These are phyloP conservation scores for Brachionus koreanus DNA, from an alignment of 1,140 invertebrate genomes.

Conservation along the genomic window DNA sequence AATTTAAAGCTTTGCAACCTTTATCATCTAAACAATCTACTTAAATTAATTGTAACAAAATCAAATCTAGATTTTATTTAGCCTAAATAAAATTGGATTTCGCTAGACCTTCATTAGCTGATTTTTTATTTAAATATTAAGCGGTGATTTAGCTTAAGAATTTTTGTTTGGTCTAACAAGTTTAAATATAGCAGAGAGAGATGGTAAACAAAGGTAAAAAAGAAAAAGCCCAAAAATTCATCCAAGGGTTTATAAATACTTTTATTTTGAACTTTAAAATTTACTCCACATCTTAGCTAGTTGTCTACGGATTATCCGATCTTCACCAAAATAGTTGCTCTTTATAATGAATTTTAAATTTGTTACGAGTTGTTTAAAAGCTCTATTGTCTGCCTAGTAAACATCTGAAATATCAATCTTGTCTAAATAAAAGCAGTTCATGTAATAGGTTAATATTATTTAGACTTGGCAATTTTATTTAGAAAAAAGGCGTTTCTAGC, in stretches of 20 bases:
- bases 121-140: too few species aligned
- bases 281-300: neutral
- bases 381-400: neutral
- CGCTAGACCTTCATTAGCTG: too few species aligned
- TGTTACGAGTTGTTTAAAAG: neutral
- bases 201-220: neutral
- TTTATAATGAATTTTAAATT: neutral
- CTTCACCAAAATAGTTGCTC: neutral
- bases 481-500: neutral
- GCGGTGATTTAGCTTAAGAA: too few species aligned
- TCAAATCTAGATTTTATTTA: too few species aligned
- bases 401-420: neutral
- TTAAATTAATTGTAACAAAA: too few species aligned
- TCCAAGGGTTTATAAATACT: neutral
- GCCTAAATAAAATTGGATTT: too few species aligned
- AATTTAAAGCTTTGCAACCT: too few species aligned
- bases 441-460: neutral
- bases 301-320: neutral
- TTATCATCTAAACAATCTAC: too few species aligned
- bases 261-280: neutral
- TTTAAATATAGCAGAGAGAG: too few species aligned
- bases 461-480: neutral
- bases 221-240: neutral
- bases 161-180: too few species aligned
- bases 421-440: neutral